A percentile compares a stretch with the other conserved stretches of the same genome.
Evolutionary conservation across 2,888 invertebrate species (phyloP).

Genomic region (Nebria salina): DNA sequence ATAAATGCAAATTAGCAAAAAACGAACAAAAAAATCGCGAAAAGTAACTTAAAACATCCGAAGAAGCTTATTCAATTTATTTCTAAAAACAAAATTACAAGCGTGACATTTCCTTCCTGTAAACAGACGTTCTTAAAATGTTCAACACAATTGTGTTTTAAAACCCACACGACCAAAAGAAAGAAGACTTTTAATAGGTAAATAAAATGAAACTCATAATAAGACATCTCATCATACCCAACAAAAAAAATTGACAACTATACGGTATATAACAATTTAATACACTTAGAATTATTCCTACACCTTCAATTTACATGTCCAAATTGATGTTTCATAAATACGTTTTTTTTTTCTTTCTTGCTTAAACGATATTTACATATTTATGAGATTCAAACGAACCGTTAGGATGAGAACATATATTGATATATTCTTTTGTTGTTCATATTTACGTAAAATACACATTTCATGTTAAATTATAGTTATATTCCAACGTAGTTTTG

Average conservation of each 20-base stretch:
- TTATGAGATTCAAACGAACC: background rate
- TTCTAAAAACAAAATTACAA: background rate
- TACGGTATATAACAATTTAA: slow-evolving; percentile 1
- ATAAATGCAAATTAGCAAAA: background rate
- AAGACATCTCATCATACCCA: background rate
- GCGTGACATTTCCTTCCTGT: slow-evolving; percentile 1
- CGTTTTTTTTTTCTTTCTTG: background rate
- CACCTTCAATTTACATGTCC: background rate
- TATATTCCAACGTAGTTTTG: background rate
- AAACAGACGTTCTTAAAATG: background rate
- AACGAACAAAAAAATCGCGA: background rate
- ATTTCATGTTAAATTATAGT: slow-evolving; percentile 1
- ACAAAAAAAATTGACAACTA: background rate
- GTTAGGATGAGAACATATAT: slow-evolving; percentile 1
- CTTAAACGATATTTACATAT: background rate
- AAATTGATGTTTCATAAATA: background rate
- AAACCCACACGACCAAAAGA: background rate
- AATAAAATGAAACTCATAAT: background rate
- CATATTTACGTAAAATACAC: background rate
- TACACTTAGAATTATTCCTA: background rate
- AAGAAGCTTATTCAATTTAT: background rate
- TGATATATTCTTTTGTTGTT: background rate
- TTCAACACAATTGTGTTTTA: background rate
- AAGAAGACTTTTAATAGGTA: background rate
- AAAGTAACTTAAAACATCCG: background rate